Evolutionary conservation across 2,888 invertebrate genomes (phyloP).

Genomic region (Ophioninae sp.): DNA sequence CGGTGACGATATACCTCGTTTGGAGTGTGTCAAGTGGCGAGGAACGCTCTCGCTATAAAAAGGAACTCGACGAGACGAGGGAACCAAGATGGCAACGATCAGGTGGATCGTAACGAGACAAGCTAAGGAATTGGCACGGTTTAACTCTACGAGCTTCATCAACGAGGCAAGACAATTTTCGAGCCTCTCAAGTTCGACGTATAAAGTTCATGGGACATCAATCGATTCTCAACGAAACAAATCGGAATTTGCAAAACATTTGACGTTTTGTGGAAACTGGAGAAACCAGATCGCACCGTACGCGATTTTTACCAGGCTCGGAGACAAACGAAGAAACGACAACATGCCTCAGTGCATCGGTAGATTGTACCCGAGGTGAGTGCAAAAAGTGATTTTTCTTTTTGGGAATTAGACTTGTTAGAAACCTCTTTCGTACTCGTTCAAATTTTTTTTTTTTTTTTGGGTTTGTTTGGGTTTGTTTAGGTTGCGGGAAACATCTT

Average conservation of each 20-base stretch:
- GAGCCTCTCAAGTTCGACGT: background rate
- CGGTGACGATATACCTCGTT: conserved; percentile 32
- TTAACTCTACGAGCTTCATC: conserved; percentile 8
- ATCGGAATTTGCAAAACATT: conserved; percentile 13
- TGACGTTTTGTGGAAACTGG: conserved; percentile 32
- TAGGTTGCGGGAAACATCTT: background rate
- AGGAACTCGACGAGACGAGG: conserved; percentile 35
- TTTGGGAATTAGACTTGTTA: background rate
- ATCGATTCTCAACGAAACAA: conserved; percentile 7
- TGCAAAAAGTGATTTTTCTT: conserved; percentile 26
- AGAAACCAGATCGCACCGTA: conserved; percentile 32
- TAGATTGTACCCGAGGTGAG: conserved; percentile 74
- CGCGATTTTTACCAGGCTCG: conserved; percentile 30
- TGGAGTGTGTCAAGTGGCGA: background rate
- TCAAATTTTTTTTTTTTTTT: background rate
- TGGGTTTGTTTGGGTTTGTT: background rate
- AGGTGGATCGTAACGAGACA: conserved; percentile 70
- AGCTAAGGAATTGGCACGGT: conserved; percentile 39
- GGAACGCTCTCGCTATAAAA: conserved; percentile 53
- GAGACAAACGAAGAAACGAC: conserved; percentile 34
- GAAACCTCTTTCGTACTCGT: background rate
- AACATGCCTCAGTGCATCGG: conserved; percentile 75
- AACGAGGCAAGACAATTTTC: conserved; percentile 49
- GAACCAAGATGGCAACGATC: conserved; percentile 69
- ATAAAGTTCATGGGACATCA: background rate